Evolutionary conservation across 2,888 invertebrate genomes (phyloP).

Genomic region (Oscheius sp.): DNA sequence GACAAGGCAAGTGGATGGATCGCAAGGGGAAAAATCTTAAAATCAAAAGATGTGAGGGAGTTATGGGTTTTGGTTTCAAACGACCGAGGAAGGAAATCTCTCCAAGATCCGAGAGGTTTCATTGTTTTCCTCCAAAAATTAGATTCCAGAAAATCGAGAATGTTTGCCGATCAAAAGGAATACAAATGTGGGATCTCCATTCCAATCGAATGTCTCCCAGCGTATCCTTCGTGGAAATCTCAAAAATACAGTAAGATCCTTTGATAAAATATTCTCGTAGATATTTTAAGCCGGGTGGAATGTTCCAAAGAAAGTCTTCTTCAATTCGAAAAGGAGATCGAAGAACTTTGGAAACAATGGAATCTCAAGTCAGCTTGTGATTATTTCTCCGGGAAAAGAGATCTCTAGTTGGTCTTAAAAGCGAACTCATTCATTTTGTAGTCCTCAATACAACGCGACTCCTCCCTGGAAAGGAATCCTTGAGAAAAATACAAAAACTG

Average conservation of each 20-base stretch:
- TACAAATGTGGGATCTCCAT: constrained; percentile 8
- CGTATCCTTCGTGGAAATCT: constrained; percentile 37
- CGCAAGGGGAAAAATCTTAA: constrained; percentile 30
- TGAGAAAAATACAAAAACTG: background rate
- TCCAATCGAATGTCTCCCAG: constrained; percentile 38
- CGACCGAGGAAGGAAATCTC: background rate
- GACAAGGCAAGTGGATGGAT: constrained; percentile 41
- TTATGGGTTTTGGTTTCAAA: constrained; percentile 33
- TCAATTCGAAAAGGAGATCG: constrained; percentile 22
- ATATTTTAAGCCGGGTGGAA: background rate
- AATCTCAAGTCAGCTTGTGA: constrained; percentile 23
- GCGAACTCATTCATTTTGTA: background rate
- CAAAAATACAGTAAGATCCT: constrained; percentile 24
- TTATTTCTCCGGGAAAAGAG: constrained; percentile 24
- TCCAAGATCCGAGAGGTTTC: background rate
- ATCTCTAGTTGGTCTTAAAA: too few species aligned
- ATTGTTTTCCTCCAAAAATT: background rate
- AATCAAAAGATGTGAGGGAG: constrained; percentile 30
- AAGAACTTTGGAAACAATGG: constrained; percentile 37
- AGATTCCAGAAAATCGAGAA: background rate
- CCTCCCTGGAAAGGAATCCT: constrained; percentile 20
- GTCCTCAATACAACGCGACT: constrained; percentile 6
- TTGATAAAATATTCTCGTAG: background rate
- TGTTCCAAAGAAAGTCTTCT: background rate
- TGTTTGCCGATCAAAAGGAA: background rate